A percentile compares a stretch with the other conserved stretches of the same genome.
phyloP scores from a whole-genome alignment of 2,113 vertebrate species.

The Caranx ignobilis region DNA sequence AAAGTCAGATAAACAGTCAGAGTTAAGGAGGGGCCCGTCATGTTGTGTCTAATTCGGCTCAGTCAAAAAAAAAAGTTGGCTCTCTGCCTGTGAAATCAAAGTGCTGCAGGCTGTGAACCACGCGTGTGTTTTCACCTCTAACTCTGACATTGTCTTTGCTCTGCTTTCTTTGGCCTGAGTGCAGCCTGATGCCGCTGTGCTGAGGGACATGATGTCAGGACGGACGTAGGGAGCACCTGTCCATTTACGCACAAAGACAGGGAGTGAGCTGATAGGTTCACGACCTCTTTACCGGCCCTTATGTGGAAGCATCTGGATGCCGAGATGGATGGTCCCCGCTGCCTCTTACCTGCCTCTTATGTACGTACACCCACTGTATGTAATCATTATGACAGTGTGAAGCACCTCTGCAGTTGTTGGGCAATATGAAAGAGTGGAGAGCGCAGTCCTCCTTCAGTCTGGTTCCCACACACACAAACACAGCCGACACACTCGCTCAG shows the following conservation, averaged over 20 bases:
- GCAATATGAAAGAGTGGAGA: background rate
- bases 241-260: slow-evolving; percentile 60
- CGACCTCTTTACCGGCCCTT: slow-evolving; percentile 42
- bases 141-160: slow-evolving; percentile 63
- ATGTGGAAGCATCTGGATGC: slow-evolving; percentile 31
- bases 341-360: slow-evolving; percentile 13
- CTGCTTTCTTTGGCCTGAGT: slow-evolving; percentile 66
- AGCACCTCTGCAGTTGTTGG: background rate
- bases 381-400: background rate
- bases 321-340: background rate
- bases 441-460: background rate
- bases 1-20: background rate
- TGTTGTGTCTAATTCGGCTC: background rate
- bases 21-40: background rate
- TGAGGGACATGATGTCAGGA: slow-evolving; percentile 66
- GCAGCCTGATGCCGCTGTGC: slow-evolving; percentile 5
- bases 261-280: slow-evolving; percentile 41
- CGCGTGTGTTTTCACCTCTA: slow-evolving; percentile 46
- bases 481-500: slow-evolving; percentile 23
- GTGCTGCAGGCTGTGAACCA: background rate
- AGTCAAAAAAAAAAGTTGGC: background rate
- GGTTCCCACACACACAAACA: slow-evolving; percentile 11
- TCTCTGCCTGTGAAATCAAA: slow-evolving; percentile 9
- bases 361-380: background rate
- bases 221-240: slow-evolving; percentile 69